A percentile compares a stretch with the other conserved stretches of the same genome.
Evolutionary conservation across 2,797 vertebrate genomes (phyloP).

Genomic region (Orestias chungarensis): DNA sequence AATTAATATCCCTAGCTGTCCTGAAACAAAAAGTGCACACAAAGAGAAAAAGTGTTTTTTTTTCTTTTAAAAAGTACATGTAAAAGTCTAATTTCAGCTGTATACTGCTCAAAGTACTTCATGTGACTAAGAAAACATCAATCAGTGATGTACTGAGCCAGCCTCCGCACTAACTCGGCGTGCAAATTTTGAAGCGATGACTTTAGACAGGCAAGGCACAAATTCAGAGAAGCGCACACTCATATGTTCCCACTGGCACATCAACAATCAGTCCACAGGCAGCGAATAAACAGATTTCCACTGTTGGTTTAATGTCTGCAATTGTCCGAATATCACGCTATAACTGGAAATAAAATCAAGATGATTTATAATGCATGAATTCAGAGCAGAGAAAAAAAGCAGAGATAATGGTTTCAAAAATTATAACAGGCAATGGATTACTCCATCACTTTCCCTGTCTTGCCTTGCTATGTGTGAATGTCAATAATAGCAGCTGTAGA

Average conservation of each 20-base stretch:
- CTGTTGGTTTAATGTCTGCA: background rate
- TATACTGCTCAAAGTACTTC: background rate
- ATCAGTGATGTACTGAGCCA: slow-evolving; percentile 19
- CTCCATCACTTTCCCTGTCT: background rate
- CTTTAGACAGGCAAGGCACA: slow-evolving; percentile 49
- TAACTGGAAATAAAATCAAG: background rate
- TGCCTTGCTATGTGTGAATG: background rate
- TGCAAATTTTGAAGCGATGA: slow-evolving; percentile 52
- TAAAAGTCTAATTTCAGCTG: background rate
- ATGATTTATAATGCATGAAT: background rate
- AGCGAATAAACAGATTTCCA: background rate
- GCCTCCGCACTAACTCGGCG: slow-evolving; percentile 35
- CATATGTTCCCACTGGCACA: background rate
- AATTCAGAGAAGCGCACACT: slow-evolving; percentile 1
- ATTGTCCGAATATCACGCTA: background rate
- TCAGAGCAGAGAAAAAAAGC: no score
- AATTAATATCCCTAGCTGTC: no score
- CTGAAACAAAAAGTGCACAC: background rate
- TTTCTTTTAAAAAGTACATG: no score
- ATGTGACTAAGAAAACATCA: background rate
- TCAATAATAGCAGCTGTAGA: background rate
- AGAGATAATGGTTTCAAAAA: background rate
- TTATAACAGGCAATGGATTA: background rate
- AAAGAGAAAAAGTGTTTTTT: background rate
- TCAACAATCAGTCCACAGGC: background rate